These are phyloP conservation scores for Pediacus dermestoides DNA, from an alignment of 2,888 invertebrate genomes.

Conservation along the genomic window DNA sequence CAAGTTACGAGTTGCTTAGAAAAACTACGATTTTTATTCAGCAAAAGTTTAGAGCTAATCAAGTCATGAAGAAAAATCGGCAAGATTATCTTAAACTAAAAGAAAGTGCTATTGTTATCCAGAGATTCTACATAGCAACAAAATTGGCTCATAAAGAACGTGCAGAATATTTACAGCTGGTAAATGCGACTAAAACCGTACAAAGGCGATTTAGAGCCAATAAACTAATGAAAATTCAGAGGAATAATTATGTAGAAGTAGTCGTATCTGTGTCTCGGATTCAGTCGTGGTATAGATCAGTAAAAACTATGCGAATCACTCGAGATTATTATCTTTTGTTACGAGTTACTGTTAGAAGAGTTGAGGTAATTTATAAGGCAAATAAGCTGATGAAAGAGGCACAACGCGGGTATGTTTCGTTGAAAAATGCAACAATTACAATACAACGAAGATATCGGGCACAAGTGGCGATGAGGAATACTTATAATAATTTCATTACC, in stretches of 20 bases:
- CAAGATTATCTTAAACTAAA: constrained; percentile 41
- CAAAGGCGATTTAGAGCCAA: constrained; percentile 25
- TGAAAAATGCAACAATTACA: constrained; percentile 31
- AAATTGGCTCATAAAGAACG: no score
- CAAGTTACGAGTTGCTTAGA: constrained; percentile 31
- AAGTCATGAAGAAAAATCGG: constrained; percentile 38
- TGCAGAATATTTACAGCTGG: constrained; percentile 31
- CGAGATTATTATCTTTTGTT: constrained; percentile 20
- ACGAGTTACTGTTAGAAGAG: constrained; percentile 15
- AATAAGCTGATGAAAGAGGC: constrained; percentile 13
- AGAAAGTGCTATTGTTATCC: constrained; percentile 43
- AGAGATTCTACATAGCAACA: constrained; percentile 40
- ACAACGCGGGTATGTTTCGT: constrained; percentile 42
- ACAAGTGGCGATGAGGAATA: constrained; percentile 37
- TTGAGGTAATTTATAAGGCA: constrained; percentile 16
- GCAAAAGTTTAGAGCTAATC: constrained; percentile 49
- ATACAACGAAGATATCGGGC: constrained; percentile 47
- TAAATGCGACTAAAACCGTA: constrained; percentile 23
- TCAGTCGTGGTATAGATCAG: constrained; percentile 17
- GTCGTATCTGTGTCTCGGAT: constrained; percentile 6
- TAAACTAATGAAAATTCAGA: constrained; percentile 16
- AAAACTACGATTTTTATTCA: constrained; percentile 48
- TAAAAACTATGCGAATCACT: constrained; percentile 18
- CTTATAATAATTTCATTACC: constrained; percentile 40
- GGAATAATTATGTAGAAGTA: constrained; percentile 9